These are phyloP conservation scores for Nematostella vectensis DNA, from an alignment of 92 coral and sea anemone species.

Conservation along the genomic window DNA sequence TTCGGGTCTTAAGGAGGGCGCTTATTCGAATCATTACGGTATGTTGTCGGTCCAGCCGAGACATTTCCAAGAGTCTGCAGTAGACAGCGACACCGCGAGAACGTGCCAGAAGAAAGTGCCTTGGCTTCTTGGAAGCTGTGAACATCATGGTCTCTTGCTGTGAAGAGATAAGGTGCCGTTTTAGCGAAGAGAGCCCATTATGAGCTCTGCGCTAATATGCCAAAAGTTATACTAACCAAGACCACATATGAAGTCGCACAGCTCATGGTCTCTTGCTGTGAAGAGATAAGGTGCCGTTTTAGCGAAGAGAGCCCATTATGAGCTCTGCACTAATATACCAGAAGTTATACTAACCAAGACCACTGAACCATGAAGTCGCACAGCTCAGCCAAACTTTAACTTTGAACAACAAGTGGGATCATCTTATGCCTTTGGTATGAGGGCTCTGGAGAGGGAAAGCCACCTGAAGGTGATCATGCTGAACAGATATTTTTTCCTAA, in stretches of 20 bases:
- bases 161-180: conserved; percentile 13
- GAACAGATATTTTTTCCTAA: background rate
- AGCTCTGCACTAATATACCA: conserved; percentile 13
- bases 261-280: background rate
- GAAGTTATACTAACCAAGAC: conserved; percentile 5
- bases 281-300: conserved; percentile 12
- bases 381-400: conserved; percentile 2
- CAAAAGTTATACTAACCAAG: background rate
- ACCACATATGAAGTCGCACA: background rate
- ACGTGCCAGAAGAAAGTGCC: conserved; percentile 33
- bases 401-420: conserved; percentile 10
- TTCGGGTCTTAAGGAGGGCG: no score
- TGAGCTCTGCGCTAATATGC: conserved; percentile 20
- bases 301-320: conserved; percentile 26
- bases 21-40: no score
- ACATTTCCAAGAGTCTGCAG: background rate
- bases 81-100: conserved; percentile 13
- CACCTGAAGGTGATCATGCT: background rate
- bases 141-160: conserved; percentile 7
- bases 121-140: conserved; percentile 33
- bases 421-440: conserved; percentile 38
- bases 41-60: conserved; percentile 1
- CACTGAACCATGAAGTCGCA: background rate
- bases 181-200: conserved; percentile 28
- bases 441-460: conserved; percentile 19